Base-by-base conservation (phyloP, 2,113 vertebrate species). In the Coptodon bakossiorum region DNA sequence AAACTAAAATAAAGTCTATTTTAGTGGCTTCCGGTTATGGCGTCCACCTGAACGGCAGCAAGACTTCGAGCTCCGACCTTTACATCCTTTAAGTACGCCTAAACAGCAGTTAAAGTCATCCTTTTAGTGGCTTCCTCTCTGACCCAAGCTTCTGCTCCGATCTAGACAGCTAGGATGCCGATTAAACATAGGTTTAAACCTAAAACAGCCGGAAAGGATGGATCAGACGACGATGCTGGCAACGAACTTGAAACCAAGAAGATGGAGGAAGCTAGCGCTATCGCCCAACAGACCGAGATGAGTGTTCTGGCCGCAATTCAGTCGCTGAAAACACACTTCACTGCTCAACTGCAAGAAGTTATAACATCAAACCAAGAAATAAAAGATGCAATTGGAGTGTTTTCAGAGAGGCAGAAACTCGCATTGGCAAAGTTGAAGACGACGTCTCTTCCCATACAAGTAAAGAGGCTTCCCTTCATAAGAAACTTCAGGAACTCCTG, bases 131-230 rank as follows among this genome's bases (percentile, higher is more conserved):
- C n/a, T 22, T 1, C 10, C n/a, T 24, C 10, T 24, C n/a, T 1
- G 3, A 24, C 6, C 6, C 6, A 34, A 54, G 53, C 53, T 54
- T 12, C 10, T 54, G 53, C 0, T 0, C 6, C 4, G 53, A 54
- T 2, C 6, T 7, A 2, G 6, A 22, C 52, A 54, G 5, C 3
- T 6, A 54, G n/a, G 52, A 22, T 54, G 52, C n/a, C 2, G 0
- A 22, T 5, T 54, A 54, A 54, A 54, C 1, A 54, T 11, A 6
- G 5, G 3, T 22, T 4, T 22, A 54, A 54, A 6, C 1, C 52
- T 22, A 54, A 54, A 54, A 54, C n/a, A 22, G n/a, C 2, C 5
- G 1, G 52, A 54, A 54, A 54, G 5, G n/a, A 54, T 11, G n/a
- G 52, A 54, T 54, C 10, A 54, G 9, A 54, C 3, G 5, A 54